Evolutionary conservation across 2,797 vertebrate genomes (phyloP).

Genomic region (Argyrosomus regius): DNA sequence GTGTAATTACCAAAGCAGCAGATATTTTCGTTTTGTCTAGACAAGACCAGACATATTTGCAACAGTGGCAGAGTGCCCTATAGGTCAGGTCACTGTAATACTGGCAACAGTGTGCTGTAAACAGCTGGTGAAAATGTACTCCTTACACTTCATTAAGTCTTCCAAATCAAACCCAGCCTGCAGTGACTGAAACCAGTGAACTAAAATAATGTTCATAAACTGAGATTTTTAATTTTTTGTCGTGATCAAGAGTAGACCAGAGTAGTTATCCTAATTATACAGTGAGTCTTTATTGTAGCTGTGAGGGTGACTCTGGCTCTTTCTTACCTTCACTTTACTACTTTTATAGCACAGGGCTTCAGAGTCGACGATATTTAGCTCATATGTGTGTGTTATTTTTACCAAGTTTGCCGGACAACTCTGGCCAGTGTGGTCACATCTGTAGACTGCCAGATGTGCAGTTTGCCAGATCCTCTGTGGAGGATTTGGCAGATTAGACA

Average conservation of each 20-base stretch:
- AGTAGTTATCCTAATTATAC: constrained; percentile 10
- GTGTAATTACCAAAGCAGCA: constrained; percentile 77
- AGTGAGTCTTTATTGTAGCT: constrained; percentile 6
- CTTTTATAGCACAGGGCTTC: neutral
- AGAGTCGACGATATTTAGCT: constrained; percentile 35
- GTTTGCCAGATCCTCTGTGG: constrained; percentile 40
- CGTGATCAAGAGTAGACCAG: neutral
- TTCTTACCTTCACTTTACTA: constrained; percentile 8
- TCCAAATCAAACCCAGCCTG: constrained; percentile 5
- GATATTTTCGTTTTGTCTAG: constrained; percentile 82
- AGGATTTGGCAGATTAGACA: constrained; percentile 71
- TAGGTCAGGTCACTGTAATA: constrained; percentile 61
- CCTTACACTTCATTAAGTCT: neutral
- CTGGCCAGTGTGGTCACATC: constrained; percentile 63
- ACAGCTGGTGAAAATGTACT: constrained; percentile 42
- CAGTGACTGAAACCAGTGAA: neutral
- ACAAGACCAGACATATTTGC: constrained; percentile 70
- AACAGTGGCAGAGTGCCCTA: constrained; percentile 54
- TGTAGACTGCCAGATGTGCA: constrained; percentile 61
- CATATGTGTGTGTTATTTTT: constrained; percentile 39
- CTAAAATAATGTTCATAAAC: constrained; percentile 4
- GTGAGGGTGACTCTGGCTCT: constrained; percentile 11
- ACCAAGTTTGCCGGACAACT: constrained; percentile 45
- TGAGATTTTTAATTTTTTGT: constrained; percentile 8
- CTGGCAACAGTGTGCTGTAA: constrained; percentile 46